phyloP scores from a whole-genome alignment of 1,140 invertebrate genomes.

The Sitobion miscanthi region DNA sequence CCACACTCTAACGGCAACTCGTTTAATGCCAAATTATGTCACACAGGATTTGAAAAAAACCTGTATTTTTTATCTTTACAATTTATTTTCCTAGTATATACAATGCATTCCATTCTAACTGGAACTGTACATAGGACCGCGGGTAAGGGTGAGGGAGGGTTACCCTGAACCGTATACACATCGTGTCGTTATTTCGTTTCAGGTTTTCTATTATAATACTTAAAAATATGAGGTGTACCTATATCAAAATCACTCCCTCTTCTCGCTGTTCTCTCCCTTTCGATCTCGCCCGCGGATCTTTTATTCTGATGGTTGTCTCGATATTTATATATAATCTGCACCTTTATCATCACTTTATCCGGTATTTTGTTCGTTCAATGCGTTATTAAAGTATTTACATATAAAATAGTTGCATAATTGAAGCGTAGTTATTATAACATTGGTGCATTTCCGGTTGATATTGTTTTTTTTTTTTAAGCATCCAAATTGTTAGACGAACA shows the following conservation, averaged over 20 bases:
- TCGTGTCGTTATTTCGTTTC: background rate
- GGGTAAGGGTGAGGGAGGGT: background rate
- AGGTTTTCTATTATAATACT: background rate
- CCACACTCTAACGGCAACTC: background rate
- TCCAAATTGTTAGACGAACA: background rate
- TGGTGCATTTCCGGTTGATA: conserved; percentile 1
- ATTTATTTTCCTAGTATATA: background rate
- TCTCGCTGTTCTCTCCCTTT: background rate
- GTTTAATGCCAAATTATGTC: conserved; percentile 6
- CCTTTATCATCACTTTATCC: conserved; percentile 21
- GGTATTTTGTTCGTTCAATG: conserved; percentile 32
- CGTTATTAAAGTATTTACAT: background rate
- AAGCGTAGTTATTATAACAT: background rate
- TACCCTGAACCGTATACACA: background rate
- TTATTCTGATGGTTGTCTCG: background rate
- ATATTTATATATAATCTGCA: background rate
- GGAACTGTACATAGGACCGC: background rate
- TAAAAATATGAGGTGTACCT: background rate
- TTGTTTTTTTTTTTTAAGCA: background rate
- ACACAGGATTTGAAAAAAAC: background rate
- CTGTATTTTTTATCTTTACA: background rate
- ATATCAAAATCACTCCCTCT: background rate
- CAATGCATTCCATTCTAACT: conserved; percentile 12
- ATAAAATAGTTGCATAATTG: background rate
- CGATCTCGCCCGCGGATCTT: background rate